Conservation (phyloP, 2,888 invertebrate species). For the Pammene fasciana region DNA sequence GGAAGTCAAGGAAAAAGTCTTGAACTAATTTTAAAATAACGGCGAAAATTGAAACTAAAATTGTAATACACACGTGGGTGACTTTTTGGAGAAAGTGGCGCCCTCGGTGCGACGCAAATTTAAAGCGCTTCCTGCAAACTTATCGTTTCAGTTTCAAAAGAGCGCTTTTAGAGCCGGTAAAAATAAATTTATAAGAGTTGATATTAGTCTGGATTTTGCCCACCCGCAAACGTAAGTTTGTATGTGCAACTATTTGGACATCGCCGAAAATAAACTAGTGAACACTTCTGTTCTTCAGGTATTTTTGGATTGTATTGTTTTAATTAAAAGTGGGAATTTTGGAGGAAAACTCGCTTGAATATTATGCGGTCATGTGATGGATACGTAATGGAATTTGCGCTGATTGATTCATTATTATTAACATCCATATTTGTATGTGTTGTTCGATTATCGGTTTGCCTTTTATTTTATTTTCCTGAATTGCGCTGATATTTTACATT, state of each 20-base stretch:
- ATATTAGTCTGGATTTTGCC: conserved; percentile 1
- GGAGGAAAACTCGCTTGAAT: conserved; percentile 19
- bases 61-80: neutral
- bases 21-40: conserved; percentile 1
- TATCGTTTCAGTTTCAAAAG: conserved; percentile 10
- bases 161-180: neutral
- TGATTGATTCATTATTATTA: neutral
- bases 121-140: conserved; percentile 13
- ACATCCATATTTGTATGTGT: neutral
- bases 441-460: neutral
- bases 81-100: conserved; percentile 20
- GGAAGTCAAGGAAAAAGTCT: conserved; percentile 32
- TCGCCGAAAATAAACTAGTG: conserved; percentile 42
- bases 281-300: conserved; percentile 36
- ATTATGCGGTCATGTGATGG: neutral
- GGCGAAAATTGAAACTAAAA: conserved; percentile 24
- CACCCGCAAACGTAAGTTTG: conserved; percentile 23
- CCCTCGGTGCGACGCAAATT: conserved; percentile 20
- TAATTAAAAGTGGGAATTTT: conserved; percentile 34
- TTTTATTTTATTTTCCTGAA: neutral
- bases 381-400: neutral
- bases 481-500: neutral
- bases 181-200: conserved; percentile 1
- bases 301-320: conserved; percentile 39
- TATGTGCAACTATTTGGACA: conserved; percentile 37